Conservation (phyloP, 2,113 vertebrate genomes). For the Isichthys henryi region DNA sequence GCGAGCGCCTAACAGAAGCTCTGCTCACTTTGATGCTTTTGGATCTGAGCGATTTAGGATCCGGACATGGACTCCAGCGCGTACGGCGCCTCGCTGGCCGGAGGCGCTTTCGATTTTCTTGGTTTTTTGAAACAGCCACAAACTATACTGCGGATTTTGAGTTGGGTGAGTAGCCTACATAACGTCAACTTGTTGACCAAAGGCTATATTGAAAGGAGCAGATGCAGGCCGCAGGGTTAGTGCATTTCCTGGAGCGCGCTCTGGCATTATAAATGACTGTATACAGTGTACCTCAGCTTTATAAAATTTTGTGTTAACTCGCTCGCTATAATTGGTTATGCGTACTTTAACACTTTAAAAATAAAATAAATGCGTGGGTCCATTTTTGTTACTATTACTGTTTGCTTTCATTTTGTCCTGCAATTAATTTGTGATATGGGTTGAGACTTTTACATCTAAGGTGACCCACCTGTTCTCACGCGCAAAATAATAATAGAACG, state of each 20-base stretch:
- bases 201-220: neutral
- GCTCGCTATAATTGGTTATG: neutral
- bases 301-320: neutral
- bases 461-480: neutral
- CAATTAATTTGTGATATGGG: neutral
- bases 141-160: constrained; percentile 65
- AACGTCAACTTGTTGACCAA: neutral
- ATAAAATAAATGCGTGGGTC: neutral
- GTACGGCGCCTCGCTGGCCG: constrained; percentile 77
- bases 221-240: neutral
- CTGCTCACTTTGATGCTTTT: neutral
- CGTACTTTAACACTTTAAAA: neutral
- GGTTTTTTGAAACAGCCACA: constrained; percentile 76
- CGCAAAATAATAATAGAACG: neutral
- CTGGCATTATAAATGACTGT: neutral
- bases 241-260: neutral
- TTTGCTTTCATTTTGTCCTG: neutral
- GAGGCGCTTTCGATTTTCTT: constrained; percentile 67
- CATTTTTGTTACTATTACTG: neutral
- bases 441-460: neutral
- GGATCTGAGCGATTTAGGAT: neutral
- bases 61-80: constrained; percentile 58
- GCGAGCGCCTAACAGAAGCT: neutral
- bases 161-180: constrained; percentile 66
- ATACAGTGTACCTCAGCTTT: neutral